A percentile compares a stretch with the other conserved stretches of the same genome.
These are phyloP conservation scores for Solea solea DNA, from an alignment of 2,113 vertebrate genomes.

Conservation along the genomic window DNA sequence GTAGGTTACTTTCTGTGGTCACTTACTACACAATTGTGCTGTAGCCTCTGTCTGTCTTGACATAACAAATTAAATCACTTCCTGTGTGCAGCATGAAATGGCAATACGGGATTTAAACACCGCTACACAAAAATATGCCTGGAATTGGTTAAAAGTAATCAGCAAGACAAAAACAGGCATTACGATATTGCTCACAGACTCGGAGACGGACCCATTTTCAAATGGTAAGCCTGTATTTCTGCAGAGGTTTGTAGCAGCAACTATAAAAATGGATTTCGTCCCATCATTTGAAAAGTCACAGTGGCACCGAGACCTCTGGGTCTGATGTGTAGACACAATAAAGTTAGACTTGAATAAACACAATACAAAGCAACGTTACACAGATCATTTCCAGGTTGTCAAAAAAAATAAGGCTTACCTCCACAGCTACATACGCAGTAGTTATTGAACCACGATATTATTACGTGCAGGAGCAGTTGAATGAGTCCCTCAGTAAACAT, in stretches of 20 bases:
- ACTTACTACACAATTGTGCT: too few relatives aligned
- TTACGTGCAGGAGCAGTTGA: conserved; percentile 42
- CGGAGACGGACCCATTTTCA: conserved; percentile 14
- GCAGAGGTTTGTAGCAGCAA: conserved; percentile 15
- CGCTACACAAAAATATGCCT: too few relatives aligned
- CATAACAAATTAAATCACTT: too few relatives aligned
- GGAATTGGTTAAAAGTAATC: too few relatives aligned
- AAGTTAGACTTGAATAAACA: conserved; percentile 40
- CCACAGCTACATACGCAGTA: conserved; percentile 5
- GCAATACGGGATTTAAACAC: too few relatives aligned
- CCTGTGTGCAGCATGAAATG: too few relatives aligned
- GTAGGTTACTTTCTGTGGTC: too few relatives aligned
- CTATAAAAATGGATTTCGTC: conserved; percentile 34
- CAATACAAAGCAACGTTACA: conserved; percentile 36
- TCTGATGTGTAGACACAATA: conserved; percentile 22
- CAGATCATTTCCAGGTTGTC: conserved; percentile 34
- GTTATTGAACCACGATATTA: conserved; percentile 39
- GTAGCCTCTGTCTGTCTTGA: too few relatives aligned
- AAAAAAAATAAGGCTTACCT: conserved; percentile 31
- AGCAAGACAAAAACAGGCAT: neutral
- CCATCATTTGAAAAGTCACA: conserved; percentile 34
- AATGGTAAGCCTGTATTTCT: conserved; percentile 2
- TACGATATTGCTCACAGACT: neutral
- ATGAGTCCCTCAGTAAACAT: conserved; percentile 54
- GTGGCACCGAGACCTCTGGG: conserved; percentile 11